These are phyloP conservation scores for Cylloceria caligata DNA, from an alignment of 2,888 invertebrate species.

Conservation along the genomic window DNA sequence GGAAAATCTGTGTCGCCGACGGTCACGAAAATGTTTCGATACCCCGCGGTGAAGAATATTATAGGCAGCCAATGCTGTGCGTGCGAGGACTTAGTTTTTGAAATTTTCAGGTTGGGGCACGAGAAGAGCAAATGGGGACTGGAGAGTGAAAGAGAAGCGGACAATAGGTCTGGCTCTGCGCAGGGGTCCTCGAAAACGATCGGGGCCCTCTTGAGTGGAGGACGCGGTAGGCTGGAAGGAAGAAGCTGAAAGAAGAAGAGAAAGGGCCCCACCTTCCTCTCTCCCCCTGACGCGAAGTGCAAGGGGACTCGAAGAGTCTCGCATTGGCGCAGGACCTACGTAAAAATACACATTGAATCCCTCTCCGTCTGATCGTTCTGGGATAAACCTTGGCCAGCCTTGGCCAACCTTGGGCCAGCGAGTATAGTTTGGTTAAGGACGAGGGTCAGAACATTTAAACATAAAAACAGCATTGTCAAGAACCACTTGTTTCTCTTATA, in stretches of 20 bases:
- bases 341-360: constrained; percentile 12
- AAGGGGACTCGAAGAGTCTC: constrained; percentile 36
- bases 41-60: constrained; percentile 40
- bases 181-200: constrained; percentile 66
- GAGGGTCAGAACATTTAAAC: neutral
- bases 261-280: constrained; percentile 54
- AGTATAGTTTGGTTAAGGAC: constrained; percentile 10
- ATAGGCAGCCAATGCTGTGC: constrained; percentile 2
- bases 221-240: constrained; percentile 38
- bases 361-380: neutral
- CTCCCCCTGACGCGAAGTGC: constrained; percentile 17
- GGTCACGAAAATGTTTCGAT: constrained; percentile 41
- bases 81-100: constrained; percentile 28
- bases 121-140: constrained; percentile 7
- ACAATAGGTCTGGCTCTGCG: constrained; percentile 64
- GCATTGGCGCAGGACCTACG: constrained; percentile 57
- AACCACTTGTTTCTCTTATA: constrained; percentile 5
- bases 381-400: too few species aligned
- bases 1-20: constrained; percentile 46
- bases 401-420: constrained; percentile 52
- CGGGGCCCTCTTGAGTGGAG: constrained; percentile 56
- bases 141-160: constrained; percentile 11
- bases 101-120: constrained; percentile 41
- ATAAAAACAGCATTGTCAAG: constrained; percentile 15
- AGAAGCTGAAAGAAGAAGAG: constrained; percentile 53